Conservation (phyloP, 1,140 invertebrate genomes). For the Drosophila aff. region DNA sequence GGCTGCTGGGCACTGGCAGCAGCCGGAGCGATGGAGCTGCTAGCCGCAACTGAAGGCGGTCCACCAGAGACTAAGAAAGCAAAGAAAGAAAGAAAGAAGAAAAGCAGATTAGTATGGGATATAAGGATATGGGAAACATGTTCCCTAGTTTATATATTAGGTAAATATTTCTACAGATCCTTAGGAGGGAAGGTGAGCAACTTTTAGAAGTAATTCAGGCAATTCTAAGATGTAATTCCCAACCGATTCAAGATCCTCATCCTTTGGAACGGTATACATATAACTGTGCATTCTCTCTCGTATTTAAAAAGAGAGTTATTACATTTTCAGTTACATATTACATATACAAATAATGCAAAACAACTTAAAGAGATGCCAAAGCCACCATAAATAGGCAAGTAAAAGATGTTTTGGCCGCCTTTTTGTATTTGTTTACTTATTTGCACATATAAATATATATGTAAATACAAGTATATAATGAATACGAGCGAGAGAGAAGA, state of each 20-base stretch:
- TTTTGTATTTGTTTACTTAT: slow-evolving; percentile 7
- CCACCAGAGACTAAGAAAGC: slow-evolving; percentile 11
- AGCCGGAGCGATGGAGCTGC: slow-evolving; percentile 10
- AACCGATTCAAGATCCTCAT: too few relatives aligned
- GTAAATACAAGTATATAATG: background rate
- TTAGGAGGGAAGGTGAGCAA: background rate
- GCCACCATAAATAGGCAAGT: background rate
- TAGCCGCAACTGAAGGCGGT: slow-evolving; percentile 16
- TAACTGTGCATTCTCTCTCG: too few relatives aligned
- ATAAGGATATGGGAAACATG: background rate
- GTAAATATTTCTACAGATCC: background rate
- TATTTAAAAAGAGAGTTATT: too few relatives aligned
- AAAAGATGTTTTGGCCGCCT: background rate
- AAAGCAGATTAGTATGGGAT: background rate
- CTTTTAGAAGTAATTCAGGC: background rate
- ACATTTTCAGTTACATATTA: too few relatives aligned
- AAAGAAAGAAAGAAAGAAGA: background rate
- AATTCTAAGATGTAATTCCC: background rate
- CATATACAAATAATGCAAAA: too few relatives aligned
- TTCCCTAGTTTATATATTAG: background rate
- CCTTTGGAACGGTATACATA: too few relatives aligned
- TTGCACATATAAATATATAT: background rate
- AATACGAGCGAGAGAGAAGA: slow-evolving; percentile 15
- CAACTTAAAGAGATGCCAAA: too few relatives aligned
- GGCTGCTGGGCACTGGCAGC: slow-evolving; percentile 21